phyloP scores from a whole-genome alignment of 2,888 invertebrate species.

The Cataglyphis albicans region DNA sequence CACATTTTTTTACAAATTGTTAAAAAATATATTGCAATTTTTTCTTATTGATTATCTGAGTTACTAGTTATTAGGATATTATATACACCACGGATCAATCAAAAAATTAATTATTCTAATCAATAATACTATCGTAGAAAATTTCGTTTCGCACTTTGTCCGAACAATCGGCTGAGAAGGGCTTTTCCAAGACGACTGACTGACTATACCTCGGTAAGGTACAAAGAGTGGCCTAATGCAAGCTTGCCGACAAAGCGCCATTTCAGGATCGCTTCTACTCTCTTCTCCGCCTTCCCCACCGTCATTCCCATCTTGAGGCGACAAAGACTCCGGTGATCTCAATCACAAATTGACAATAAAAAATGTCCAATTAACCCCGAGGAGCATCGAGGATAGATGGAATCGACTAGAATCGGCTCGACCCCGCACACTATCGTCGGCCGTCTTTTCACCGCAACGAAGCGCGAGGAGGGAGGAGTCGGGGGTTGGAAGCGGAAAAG shows the following conservation, averaged over 20 bases:
- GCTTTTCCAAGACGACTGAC: constrained; percentile 55
- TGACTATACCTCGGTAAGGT: constrained; percentile 77
- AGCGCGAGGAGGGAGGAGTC: constrained; percentile 50
- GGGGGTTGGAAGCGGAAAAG: constrained; percentile 52
- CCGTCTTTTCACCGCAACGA: constrained; percentile 73
- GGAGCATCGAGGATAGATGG: constrained; percentile 74
- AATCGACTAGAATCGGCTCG: constrained; percentile 74
- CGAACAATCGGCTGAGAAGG: constrained; percentile 59
- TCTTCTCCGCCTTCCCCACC: constrained; percentile 37
- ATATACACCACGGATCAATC: background rate
- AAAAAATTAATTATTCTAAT: constrained; percentile 15
- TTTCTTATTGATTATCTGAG: background rate
- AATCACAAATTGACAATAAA: constrained; percentile 86
- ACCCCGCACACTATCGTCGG: constrained; percentile 57
- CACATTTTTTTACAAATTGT: background rate
- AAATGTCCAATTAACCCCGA: constrained; percentile 85
- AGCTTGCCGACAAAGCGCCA: constrained; percentile 78
- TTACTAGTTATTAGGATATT: background rate
- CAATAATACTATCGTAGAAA: constrained; percentile 10
- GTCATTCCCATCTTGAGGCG: constrained; percentile 65
- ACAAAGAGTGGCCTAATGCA: constrained; percentile 81
- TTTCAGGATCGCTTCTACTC: constrained; percentile 72
- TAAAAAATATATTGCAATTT: background rate
- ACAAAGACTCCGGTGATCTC: constrained; percentile 82
- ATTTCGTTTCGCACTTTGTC: constrained; percentile 34